Conservation (phyloP, 2,888 invertebrate species). For the Drosophila maculinotata region DNA sequence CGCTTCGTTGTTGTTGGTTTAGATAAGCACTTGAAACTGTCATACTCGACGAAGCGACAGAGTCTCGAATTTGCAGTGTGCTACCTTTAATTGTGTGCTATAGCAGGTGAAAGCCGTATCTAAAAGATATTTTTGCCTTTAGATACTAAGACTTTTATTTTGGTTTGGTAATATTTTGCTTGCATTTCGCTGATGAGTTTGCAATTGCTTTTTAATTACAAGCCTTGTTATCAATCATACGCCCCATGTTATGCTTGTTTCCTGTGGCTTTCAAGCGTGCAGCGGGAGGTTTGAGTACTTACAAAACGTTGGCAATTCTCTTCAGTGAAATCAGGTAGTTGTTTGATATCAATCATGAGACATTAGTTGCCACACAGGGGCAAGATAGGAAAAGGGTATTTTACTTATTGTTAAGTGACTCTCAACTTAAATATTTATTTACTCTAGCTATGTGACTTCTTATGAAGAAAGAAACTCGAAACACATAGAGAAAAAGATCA, state of each 20-base stretch:
- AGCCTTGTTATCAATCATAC: constrained; percentile 29
- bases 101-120: too few species aligned
- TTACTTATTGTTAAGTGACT: neutral
- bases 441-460: neutral
- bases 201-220: constrained; percentile 69
- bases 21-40: constrained; percentile 56
- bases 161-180: neutral
- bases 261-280: too few species aligned
- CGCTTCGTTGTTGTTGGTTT: constrained; percentile 20
- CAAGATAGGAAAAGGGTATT: neutral
- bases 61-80: neutral
- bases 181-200: constrained; percentile 26
- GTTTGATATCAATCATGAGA: constrained; percentile 11
- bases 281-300: neutral
- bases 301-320: neutral
- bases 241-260: neutral
- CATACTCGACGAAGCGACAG: constrained; percentile 31
- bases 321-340: neutral
- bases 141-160: neutral
- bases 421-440: neutral
- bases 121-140: neutral
- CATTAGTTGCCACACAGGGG: neutral
- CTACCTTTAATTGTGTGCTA: too few species aligned
- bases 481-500: too few species aligned
- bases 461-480: neutral